These are phyloP conservation scores for Pachymerium ferrugineum DNA, from an alignment of 2,888 invertebrate genomes.

Conservation along the genomic window DNA sequence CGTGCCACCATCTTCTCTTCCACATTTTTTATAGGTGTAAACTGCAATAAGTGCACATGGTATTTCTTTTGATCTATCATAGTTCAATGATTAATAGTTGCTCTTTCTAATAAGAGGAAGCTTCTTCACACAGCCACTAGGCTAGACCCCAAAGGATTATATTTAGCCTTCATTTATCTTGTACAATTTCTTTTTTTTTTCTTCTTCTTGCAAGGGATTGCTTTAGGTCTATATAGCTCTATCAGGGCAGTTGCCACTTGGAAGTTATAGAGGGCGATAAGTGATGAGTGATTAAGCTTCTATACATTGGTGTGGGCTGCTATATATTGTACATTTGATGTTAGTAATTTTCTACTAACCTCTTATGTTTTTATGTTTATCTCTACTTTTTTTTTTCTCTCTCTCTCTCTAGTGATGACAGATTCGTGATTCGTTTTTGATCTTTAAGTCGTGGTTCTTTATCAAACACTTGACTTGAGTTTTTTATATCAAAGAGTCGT, in stretches of 20 bases:
- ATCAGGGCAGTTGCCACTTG: not conserved
- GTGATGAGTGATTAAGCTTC: slow-evolving; percentile 17
- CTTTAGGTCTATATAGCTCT: not conserved
- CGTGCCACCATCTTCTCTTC: not conserved
- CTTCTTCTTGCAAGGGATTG: not conserved
- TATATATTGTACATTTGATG: not conserved
- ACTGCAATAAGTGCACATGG: not conserved
- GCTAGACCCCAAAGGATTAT: not conserved
- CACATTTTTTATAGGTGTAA: not conserved
- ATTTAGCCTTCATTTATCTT: not conserved
- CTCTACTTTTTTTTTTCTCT: not conserved
- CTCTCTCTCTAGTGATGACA: not conserved
- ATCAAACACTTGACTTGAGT: not conserved
- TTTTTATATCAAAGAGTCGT: not conserved
- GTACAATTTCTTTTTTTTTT: not conserved
- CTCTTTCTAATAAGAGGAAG: not conserved
- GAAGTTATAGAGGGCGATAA: not conserved
- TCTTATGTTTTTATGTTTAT: not conserved
- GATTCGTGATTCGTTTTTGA: not conserved
- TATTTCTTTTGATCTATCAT: not conserved
- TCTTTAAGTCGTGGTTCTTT: slow-evolving; percentile 4
- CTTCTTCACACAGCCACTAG: not conserved
- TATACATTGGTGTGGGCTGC: not conserved
- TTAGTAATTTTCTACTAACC: not conserved
- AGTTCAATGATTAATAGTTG: not conserved